Base-by-base conservation (phyloP, 2,113 vertebrate species). In the Labeo rohita region DNA sequence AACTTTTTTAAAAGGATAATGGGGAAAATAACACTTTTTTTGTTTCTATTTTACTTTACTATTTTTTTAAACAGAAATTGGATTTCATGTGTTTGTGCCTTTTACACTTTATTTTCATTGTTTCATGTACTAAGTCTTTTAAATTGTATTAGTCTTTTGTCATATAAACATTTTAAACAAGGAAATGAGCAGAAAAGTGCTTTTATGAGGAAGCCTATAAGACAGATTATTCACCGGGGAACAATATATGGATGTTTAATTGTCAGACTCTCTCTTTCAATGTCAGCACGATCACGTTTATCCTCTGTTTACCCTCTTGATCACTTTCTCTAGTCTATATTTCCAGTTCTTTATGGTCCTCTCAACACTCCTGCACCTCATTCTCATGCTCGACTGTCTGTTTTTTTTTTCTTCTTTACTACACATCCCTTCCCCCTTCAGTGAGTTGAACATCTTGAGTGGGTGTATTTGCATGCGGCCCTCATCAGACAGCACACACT, bases 381-480 rank as follows among this genome's bases (percentile, higher is more conserved):
- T 72, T 70, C 87, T 84, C 59, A 75, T 81, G 59, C 79, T 72
- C 50, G 12, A 81, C 59, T 52, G 65, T 72, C 68, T 72, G 80
- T 34, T 56, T 56, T 43, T 54, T 34, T 56, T 50, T 54, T 52
- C 36, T 15, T 50, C 70, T 83, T 68, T 43, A 87, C 66, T 34
- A 68, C 84, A 47, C 72, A 68, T 74, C 76, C 74, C 16, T 81
- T 87, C 91, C 93, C 92, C 93, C 90, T 89, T 87, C 89, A 89
- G 90, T 88, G 90, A 92, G 92, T 91, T 84, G 92, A 94, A 94
- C 93, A 94, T 93, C 91, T 88, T 84, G 91, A 95, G 93, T 94
- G 94, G 90, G 91, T 94, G 93, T 92, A 96, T 96, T 95, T 95
- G 95, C 94, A 95, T 95, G 93, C 94, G 90, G 85, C 87, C 91